Percentiles rank a stretch among this genome's conserved stretches.
These are phyloP conservation scores for Empis livida DNA, from an alignment of 2,888 invertebrate genomes.

Conservation along the genomic window DNA sequence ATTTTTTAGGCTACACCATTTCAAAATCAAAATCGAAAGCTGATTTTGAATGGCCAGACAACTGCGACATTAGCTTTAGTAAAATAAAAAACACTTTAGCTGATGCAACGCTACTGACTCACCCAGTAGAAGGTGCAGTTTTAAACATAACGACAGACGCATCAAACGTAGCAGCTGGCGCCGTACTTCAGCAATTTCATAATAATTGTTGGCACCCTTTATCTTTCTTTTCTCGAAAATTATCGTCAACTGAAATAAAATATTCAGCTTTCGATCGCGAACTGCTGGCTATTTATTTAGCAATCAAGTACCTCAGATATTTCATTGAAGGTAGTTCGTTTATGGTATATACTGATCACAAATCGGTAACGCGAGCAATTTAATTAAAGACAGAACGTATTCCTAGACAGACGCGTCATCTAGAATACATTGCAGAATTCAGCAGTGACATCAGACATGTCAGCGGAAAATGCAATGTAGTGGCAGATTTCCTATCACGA, in stretches of 20 bases:
- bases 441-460: conserved; percentile 3
- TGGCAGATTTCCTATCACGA: no score
- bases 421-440: conserved; percentile 15
- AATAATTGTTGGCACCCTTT: conserved; percentile 21
- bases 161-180: conserved; percentile 26
- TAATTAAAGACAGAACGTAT: no score
- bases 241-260: no score
- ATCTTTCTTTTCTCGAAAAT: conserved; percentile 28
- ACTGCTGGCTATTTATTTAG: no score
- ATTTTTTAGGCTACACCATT: conserved; percentile 1
- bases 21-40: background rate
- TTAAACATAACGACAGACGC: conserved; percentile 18
- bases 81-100: background rate
- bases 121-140: no score
- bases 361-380: no score
- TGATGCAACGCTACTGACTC: background rate
- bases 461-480: conserved; percentile 1
- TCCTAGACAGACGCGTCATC: no score
- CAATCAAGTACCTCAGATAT: no score
- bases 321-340: no score
- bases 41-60: background rate
- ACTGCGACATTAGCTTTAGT: background rate
- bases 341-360: no score
- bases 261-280: no score
- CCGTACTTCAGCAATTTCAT: conserved; percentile 23